Evolutionary conservation across 1,140 invertebrate genomes (phyloP).

Genomic region (Halictus rubicundus): DNA sequence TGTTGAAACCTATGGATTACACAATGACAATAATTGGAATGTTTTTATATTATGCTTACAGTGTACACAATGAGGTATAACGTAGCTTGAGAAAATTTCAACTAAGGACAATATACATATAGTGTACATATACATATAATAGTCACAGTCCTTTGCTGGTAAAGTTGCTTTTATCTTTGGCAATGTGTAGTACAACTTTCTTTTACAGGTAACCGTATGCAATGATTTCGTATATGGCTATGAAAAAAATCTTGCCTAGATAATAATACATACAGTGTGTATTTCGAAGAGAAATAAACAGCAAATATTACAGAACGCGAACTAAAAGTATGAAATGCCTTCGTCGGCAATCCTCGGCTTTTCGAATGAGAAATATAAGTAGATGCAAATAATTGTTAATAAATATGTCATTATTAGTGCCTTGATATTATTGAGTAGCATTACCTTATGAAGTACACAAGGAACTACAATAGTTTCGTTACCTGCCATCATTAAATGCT

Average conservation of each 20-base stretch:
- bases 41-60: neutral
- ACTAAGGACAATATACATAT: neutral
- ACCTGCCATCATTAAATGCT: conserved; percentile 18
- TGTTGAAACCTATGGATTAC: neutral
- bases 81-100: neutral
- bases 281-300: neutral
- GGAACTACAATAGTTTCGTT: neutral
- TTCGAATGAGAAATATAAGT: neutral
- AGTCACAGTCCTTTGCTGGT: neutral
- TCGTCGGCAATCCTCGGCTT: neutral
- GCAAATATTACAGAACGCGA: neutral
- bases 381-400: neutral
- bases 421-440: neutral
- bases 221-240: neutral
- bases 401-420: conserved; percentile 5
- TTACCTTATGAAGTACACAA: conserved; percentile 8
- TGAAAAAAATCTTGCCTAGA: conserved; percentile 3
- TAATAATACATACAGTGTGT: neutral
- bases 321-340: conserved; percentile 1
- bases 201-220: neutral
- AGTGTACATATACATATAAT: neutral
- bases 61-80: neutral
- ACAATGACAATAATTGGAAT: conserved; percentile 25
- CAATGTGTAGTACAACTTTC: conserved; percentile 8
- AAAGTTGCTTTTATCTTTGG: conserved; percentile 39